Base-by-base conservation (phyloP, 2,797 vertebrate genomes). In the Orestias chungarensis region DNA sequence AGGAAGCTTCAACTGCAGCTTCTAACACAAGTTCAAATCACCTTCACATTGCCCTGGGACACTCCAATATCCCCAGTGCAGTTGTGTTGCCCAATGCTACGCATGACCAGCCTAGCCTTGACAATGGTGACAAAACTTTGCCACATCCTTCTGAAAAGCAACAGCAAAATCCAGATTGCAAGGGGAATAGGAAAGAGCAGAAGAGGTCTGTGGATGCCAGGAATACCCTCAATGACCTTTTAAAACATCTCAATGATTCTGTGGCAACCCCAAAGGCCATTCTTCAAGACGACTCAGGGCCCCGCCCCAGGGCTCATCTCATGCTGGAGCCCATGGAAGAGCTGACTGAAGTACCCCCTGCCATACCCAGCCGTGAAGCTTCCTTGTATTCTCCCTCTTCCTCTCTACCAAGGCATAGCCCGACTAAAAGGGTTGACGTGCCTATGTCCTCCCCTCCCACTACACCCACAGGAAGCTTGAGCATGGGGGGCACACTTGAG, bases 51-150 rank as follows among this genome's bases (percentile, higher is more conserved):
- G 94, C 95, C 3, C 78, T 97, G 64, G 96, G 95, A 78, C 97
- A 98, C 0, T 95, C 96, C 49, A 97, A 97, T 76, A 99, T 99
- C 81, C 98, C 98, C 1, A 99, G 98, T 57, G 98, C 98, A 0
- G 97, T 99, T 2, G 98, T 99, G 64, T 94, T 99, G 78, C 98
- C 98, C 44, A 99, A 99, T 0, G 98, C 98, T 27, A 99, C 98
- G 33, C 98, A 99, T 2, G 97, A 97, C 74, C 95, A 96, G 68
- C 95, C 96, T 17, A 94, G 93, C 4, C 93, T 94, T 3, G 97
- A 96, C 78, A 92, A 90, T 65, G 95, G 94, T 85, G 96, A 96
- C 1, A 96, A 97, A 15, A 94, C 95, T 0, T 94, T 96, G 82
- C 97, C 96, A 81, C 88, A 87, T 67, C 81, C 87, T 0, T 95